Evolutionary conservation across 2,888 invertebrate genomes (phyloP), one percentile per base, ranked within the genome.

Genomic region (Gymnoscelis rufifasciata): DNA sequence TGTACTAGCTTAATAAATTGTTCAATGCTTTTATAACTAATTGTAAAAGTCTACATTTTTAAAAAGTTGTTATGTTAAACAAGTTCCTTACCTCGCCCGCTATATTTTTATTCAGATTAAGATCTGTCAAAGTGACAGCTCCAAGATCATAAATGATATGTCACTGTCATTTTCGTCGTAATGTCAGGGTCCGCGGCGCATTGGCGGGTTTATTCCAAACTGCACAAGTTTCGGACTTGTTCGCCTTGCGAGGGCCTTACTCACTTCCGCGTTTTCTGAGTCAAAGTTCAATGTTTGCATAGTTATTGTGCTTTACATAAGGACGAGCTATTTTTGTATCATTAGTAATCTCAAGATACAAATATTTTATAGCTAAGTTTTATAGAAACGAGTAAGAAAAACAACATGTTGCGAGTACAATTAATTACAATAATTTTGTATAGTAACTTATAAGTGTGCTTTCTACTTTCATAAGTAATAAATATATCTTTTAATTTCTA

Each of bases 231-330:
- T 50, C 33, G 45, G 45, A 49, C 41, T 40, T 15, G 49, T 30
- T 49, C n/a, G 33, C 49, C 41, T 45, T 14, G 23, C 23, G 30
- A 42, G 45, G 42, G 30, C 42, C 35, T 15, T 35, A 10, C 10
- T 15, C n/a, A 37, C 50, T 50, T 50, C 45, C 50, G 45, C 19
- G 50, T 30, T 45, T 37, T 43, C 35, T 14, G 28, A 44, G 40
- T 29, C 49, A 38, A 45, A 45, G 45, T 45, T 50, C 42, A 42
- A 45, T 45, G 45, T 46, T 50, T 43, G 45, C 45, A 50, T 50
- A 44, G 49, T 43, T 37, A 43, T 26, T 47, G 42, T 31, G 43
- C 31, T 15, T 35, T 35, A 35, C 35, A 11, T 23, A 7, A 15
- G 35, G 19, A 19, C 35, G 19, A 2, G 19, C 19, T 19, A 19